A percentile compares a stretch with the other conserved stretches of the same genome.
phyloP scores from a whole-genome alignment of 2,888 invertebrate species.

The Oligia fasciuncula region DNA sequence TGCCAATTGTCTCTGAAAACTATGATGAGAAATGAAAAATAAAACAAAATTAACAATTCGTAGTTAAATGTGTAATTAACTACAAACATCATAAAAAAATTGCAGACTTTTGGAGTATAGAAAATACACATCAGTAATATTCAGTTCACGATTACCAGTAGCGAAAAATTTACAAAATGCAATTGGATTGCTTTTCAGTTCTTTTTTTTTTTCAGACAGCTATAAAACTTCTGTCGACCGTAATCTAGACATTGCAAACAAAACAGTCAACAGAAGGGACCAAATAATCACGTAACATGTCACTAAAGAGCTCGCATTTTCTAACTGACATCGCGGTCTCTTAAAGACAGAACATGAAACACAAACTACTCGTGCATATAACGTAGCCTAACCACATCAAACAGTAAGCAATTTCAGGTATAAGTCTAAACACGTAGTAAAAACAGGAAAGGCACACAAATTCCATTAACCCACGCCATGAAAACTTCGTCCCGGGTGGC shows the following conservation, averaged over 20 bases:
- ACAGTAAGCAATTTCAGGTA: conserved; percentile 68
- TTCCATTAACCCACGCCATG: not conserved
- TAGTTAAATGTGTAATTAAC: conserved; percentile 27
- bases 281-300: conserved; percentile 6
- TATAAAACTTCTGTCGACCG: not conserved
- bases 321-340: not conserved
- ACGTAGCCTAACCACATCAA: conserved; percentile 65
- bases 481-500: conserved; percentile 38
- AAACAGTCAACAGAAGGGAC: conserved; percentile 7
- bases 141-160: not conserved
- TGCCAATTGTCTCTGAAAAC: not conserved
- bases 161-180: not conserved
- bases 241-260: not conserved
- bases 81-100: not conserved
- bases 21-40: not conserved
- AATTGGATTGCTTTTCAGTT: not conserved
- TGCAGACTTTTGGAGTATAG: not conserved
- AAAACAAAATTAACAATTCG: not conserved
- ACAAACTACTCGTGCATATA: conserved; percentile 63
- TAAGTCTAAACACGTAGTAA: conserved; percentile 45
- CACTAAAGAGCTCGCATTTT: not conserved
- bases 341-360: conserved; percentile 70
- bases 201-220: not conserved
- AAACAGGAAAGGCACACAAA: not conserved
- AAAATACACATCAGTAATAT: not conserved